phyloP scores from a whole-genome alignment of 1,140 invertebrate genomes.

The Asobara japonica region DNA sequence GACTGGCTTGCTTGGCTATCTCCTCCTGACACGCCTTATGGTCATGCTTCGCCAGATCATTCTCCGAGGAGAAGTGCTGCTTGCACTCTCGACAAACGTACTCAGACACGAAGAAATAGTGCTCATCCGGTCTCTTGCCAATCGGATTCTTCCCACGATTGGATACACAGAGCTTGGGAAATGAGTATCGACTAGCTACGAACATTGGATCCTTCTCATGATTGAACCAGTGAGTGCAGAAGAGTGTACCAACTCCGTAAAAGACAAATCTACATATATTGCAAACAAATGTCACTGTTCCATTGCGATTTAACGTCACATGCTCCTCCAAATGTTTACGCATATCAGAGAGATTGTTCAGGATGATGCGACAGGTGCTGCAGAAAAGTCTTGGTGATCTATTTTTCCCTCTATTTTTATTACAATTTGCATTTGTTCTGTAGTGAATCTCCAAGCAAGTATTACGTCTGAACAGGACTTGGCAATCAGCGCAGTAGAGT shows the following conservation, averaged over 20 bases:
- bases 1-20: not conserved
- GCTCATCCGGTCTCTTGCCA: conserved; percentile 27
- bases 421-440: conserved; percentile 39
- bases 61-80: conserved; percentile 41
- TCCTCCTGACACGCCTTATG: conserved; percentile 1
- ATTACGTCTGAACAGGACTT: conserved; percentile 48
- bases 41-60: conserved; percentile 44
- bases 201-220: conserved; percentile 52
- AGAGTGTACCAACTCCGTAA: conserved; percentile 49
- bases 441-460: conserved; percentile 59
- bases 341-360: conserved; percentile 47
- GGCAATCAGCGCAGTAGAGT: conserved; percentile 51
- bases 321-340: conserved; percentile 50
- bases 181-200: conserved; percentile 49
- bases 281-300: conserved; percentile 48
- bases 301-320: conserved; percentile 31
- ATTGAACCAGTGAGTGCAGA: conserved; percentile 56
- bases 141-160: conserved; percentile 16
- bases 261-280: conserved; percentile 60
- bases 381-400: conserved; percentile 54
- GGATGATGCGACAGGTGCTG: conserved; percentile 41
- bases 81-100: conserved; percentile 54
- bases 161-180: conserved; percentile 46
- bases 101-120: conserved; percentile 55
- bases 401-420: conserved; percentile 23